Conservation (phyloP, 1,140 invertebrate species). For the Bombus fervidus region DNA sequence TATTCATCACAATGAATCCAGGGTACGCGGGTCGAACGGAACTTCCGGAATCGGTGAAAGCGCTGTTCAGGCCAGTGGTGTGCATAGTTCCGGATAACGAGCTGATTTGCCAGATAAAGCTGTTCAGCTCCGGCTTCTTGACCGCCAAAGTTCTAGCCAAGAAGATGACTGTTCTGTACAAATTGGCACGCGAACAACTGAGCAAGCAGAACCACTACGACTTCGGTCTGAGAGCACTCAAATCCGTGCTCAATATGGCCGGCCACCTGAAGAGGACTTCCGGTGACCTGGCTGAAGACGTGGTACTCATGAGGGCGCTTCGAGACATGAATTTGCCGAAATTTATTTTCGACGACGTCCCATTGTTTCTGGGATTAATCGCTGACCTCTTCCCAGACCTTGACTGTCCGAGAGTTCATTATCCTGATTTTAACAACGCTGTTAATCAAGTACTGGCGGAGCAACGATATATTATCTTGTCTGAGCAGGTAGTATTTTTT, state of each 20-base stretch:
- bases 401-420: conserved; percentile 91
- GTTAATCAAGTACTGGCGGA: conserved; percentile 87
- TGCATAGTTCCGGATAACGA: conserved; percentile 95
- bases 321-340: conserved; percentile 96
- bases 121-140: conserved; percentile 95
- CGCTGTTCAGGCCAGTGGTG: conserved; percentile 93
- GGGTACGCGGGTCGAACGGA: conserved; percentile 95
- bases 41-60: conserved; percentile 95
- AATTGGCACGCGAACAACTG: conserved; percentile 91
- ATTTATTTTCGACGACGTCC: conserved; percentile 95
- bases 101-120: conserved; percentile 94
- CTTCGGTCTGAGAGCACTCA: conserved; percentile 94
- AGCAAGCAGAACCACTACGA: conserved; percentile 97
- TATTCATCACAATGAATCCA: conserved; percentile 97
- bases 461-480: conserved; percentile 88
- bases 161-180: conserved; percentile 96
- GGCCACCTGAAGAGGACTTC: conserved; percentile 91
- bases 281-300: conserved; percentile 89
- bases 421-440: conserved; percentile 92
- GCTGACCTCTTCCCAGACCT: conserved; percentile 94
- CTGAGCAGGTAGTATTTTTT: conserved; percentile 86
- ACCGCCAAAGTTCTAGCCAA: conserved; percentile 94
- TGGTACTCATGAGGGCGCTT: conserved; percentile 94
- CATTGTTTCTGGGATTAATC: conserved; percentile 93
- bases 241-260: conserved; percentile 94